Conservation (phyloP, 2,797 vertebrate species). For the Selene dorsalis region DNA sequence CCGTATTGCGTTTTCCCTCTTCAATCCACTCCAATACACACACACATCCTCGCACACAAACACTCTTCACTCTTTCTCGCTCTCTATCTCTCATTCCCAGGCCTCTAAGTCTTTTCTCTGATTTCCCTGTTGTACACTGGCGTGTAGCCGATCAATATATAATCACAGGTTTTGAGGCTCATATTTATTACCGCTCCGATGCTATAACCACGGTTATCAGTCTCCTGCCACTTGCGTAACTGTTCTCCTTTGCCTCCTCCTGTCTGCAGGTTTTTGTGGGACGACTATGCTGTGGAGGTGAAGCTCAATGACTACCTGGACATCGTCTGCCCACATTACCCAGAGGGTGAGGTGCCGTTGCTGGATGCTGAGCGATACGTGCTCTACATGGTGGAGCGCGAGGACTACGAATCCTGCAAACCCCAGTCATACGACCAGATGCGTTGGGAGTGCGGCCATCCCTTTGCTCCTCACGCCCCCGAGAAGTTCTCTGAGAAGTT, state of each 20-base stretch:
- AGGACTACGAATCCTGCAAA: constrained; percentile 89
- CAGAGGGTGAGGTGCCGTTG: constrained; percentile 81
- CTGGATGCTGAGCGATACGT: constrained; percentile 91
- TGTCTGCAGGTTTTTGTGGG: constrained; percentile 83
- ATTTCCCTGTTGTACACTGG: constrained; percentile 80
- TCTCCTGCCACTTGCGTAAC: constrained; percentile 63
- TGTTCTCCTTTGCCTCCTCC: constrained; percentile 16
- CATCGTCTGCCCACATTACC: constrained; percentile 95
- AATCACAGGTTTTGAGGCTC: constrained; percentile 76
- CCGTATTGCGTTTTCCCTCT: constrained; percentile 50
- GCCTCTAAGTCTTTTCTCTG: constrained; percentile 73
- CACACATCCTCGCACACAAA: constrained; percentile 29
- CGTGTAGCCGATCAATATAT: constrained; percentile 75
- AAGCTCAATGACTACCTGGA: constrained; percentile 94
- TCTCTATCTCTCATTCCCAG: constrained; percentile 39
- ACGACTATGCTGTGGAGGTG: constrained; percentile 88
- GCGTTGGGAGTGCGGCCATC: constrained; percentile 94
- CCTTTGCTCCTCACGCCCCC: constrained; percentile 88
- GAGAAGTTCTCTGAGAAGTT: constrained; percentile 97
- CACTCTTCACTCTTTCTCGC: constrained; percentile 26
- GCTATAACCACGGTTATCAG: constrained; percentile 61
- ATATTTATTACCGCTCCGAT: constrained; percentile 66
- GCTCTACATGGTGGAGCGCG: constrained; percentile 91
- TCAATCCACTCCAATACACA: constrained; percentile 54
- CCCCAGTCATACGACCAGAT: constrained; percentile 91